phyloP scores from a whole-genome alignment of 2,888 invertebrate species.

The Tyria jacobaeae region DNA sequence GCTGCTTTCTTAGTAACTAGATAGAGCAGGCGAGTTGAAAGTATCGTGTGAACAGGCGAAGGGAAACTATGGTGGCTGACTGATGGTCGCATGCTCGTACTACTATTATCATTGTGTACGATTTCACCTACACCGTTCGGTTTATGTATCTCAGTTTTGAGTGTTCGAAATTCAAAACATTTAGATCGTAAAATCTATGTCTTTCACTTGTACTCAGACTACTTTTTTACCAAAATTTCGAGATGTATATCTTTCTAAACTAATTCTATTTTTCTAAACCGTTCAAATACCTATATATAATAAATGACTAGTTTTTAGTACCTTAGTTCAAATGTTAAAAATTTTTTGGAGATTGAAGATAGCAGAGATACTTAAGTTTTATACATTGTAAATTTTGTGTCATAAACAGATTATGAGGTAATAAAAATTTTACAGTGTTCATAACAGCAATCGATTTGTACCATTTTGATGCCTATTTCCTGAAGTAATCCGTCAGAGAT shows the following conservation, averaged over 20 bases:
- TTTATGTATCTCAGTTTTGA: constrained; percentile 26
- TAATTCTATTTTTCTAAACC: neutral
- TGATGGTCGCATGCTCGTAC: constrained; percentile 48
- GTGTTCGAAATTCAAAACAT: constrained; percentile 35
- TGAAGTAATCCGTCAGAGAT: constrained; percentile 35
- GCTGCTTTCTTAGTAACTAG: constrained; percentile 79
- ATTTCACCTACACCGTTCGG: constrained; percentile 45
- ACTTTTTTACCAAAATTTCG: constrained; percentile 2
- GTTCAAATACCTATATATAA: too few species aligned
- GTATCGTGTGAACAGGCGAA: constrained; percentile 76
- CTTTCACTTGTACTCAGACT: constrained; percentile 8
- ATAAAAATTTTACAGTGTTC: neutral
- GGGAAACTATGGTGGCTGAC: constrained; percentile 65
- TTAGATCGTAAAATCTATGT: constrained; percentile 24
- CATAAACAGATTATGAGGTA: neutral
- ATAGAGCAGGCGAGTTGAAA: constrained; percentile 77
- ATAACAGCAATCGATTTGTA: constrained; percentile 1
- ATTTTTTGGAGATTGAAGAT: neutral
- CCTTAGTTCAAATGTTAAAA: too few species aligned
- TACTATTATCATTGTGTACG: constrained; percentile 49
- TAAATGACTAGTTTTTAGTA: neutral
- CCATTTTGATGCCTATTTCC: constrained; percentile 7
- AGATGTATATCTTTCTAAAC: neutral
- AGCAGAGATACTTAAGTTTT: neutral
- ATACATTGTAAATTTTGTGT: constrained; percentile 8